These are phyloP conservation scores for Desoria tigrina DNA, from an alignment of 2,888 invertebrate species.

Conservation along the genomic window DNA sequence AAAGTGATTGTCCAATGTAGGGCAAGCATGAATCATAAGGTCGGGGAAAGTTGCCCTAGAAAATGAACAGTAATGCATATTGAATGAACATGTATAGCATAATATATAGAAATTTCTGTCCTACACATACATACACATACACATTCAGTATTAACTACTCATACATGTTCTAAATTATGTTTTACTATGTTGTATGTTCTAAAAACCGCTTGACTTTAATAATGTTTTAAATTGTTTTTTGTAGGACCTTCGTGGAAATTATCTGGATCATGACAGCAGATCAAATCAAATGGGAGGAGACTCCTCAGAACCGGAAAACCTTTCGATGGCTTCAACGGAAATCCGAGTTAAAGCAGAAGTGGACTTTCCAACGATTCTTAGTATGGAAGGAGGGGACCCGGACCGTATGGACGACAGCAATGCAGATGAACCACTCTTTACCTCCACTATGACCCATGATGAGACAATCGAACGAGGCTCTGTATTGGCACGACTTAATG, in stretches of 20 bases:
- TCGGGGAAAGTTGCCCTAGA: too few species aligned
- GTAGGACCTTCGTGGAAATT: slow-evolving; percentile 23
- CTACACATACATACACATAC: too few species aligned
- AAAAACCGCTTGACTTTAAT: too few species aligned
- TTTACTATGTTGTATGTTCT: too few species aligned
- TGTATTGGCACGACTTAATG: slow-evolving; percentile 10
- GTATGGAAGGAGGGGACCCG: slow-evolving; percentile 25
- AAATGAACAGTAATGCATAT: too few species aligned
- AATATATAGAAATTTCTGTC: too few species aligned
- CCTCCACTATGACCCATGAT: slow-evolving; percentile 15
- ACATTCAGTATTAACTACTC: too few species aligned
- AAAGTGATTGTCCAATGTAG: too few species aligned
- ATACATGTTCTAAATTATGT: too few species aligned
- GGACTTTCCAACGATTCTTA: slow-evolving; percentile 28
- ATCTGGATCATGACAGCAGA: slow-evolving; percentile 36
- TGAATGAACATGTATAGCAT: too few species aligned
- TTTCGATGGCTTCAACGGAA: slow-evolving; percentile 43
- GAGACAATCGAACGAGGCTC: slow-evolving; percentile 29
- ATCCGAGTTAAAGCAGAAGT: slow-evolving; percentile 46
- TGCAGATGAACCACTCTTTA: slow-evolving; percentile 4
- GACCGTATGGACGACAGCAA: slow-evolving; percentile 37
- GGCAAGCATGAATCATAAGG: too few species aligned
- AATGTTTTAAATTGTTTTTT: not conserved
- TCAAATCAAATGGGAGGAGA: slow-evolving; percentile 27
- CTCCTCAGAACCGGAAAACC: slow-evolving; percentile 51